Percentiles rank a stretch among this genome's conserved stretches.
Conservation (phyloP, 2,888 invertebrate species). For the Prionchulus punctatus region DNA sequence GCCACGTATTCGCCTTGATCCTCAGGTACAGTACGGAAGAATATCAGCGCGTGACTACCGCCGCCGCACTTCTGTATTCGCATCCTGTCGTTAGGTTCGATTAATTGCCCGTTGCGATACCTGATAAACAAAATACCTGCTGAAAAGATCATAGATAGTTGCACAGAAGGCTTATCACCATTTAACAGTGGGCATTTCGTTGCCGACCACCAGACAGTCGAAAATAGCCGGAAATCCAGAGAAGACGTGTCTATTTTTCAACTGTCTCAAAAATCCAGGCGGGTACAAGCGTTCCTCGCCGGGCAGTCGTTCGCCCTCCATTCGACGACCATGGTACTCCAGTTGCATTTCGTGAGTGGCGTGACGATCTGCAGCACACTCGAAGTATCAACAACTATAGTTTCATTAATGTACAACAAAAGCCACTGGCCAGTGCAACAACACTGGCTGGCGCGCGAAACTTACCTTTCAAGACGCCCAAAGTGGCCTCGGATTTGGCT, state of each 20-base stretch:
- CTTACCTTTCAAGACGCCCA: slow-evolving; percentile 21
- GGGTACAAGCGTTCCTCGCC: slow-evolving; percentile 14
- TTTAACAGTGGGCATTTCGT: slow-evolving; percentile 25
- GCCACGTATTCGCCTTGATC: slow-evolving; percentile 20
- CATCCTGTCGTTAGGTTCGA: slow-evolving; percentile 35
- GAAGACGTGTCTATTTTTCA: slow-evolving; percentile 32
- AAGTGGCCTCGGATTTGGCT: slow-evolving; percentile 23
- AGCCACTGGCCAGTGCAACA: too few relatives aligned
- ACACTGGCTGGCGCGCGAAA: too few relatives aligned
- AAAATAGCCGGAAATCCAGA: slow-evolving; percentile 30
- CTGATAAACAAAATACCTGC: slow-evolving; percentile 1
- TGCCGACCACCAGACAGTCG: slow-evolving; percentile 30
- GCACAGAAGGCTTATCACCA: slow-evolving; percentile 15
- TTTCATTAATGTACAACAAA: too few relatives aligned
- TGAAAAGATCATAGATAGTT: not conserved
- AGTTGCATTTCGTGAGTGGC: too few relatives aligned
- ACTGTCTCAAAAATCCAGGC: slow-evolving; percentile 31
- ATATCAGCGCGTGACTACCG: slow-evolving; percentile 28
- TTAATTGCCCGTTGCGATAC: slow-evolving; percentile 36
- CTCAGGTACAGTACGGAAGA: slow-evolving; percentile 25
- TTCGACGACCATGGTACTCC: too few relatives aligned
- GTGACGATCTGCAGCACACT: not conserved
- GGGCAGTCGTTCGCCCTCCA: too few relatives aligned
- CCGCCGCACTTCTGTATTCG: slow-evolving; percentile 31
- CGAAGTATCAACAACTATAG: too few relatives aligned